Conservation (phyloP, 2,888 invertebrate genomes). For the Scaptomyza tumidula region DNA sequence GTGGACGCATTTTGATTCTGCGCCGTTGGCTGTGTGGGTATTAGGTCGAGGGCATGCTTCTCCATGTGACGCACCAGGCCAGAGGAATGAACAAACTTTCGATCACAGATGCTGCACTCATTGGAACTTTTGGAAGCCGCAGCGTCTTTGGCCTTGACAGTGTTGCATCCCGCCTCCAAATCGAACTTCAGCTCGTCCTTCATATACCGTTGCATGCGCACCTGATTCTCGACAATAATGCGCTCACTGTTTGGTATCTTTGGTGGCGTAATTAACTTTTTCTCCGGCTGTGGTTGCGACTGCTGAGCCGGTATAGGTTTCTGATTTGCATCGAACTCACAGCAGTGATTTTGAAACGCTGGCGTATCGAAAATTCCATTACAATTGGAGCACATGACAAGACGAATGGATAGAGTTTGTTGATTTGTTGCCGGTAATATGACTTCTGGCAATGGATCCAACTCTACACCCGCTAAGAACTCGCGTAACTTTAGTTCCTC, state of each 20-base stretch:
- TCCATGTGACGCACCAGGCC: conserved; percentile 84
- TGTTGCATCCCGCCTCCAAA: conserved; percentile 57
- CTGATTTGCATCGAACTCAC: conserved; percentile 71
- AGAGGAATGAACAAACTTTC: conserved; percentile 84
- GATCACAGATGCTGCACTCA: conserved; percentile 83
- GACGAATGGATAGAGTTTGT: conserved; percentile 26
- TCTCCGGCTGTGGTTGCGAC: neutral
- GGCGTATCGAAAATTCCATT: conserved; percentile 68
- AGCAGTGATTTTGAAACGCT: conserved; percentile 75
- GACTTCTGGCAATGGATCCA: conserved; percentile 20
- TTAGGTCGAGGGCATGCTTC: conserved; percentile 83
- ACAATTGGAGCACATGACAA: conserved; percentile 80
- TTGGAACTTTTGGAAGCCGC: conserved; percentile 75
- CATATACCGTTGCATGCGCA: conserved; percentile 82
- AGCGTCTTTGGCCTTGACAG: conserved; percentile 47
- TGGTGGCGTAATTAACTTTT: conserved; percentile 1
- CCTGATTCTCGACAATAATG: conserved; percentile 82
- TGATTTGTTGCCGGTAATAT: neutral
- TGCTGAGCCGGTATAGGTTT: conserved; percentile 39
- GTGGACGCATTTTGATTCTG: conserved; percentile 29
- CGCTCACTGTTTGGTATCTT: conserved; percentile 66
- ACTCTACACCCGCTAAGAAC: conserved; percentile 64
- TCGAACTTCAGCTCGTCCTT: conserved; percentile 83
- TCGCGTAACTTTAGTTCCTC: conserved; percentile 75
- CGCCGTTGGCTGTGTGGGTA: conserved; percentile 61